These are phyloP conservation scores for Sapajus apella DNA, from an alignment of 2,113 vertebrate genomes.

Conservation along the genomic window DNA sequence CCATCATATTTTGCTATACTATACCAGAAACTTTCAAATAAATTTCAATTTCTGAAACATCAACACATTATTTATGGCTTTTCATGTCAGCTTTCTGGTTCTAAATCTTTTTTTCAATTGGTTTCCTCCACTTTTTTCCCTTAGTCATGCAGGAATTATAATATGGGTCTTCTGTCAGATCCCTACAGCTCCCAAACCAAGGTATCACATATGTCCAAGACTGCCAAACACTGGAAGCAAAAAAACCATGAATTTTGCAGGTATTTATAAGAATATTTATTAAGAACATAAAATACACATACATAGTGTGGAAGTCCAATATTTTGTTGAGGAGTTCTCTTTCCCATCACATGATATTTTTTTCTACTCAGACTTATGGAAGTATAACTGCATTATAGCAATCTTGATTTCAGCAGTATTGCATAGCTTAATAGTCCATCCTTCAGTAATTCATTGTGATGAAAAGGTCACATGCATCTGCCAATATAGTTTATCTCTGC, in stretches of 20 bases:
- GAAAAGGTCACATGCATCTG: not conserved
- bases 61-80: not conserved
- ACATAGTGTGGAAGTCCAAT: not conserved
- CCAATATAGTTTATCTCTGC: not conserved
- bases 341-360: not conserved
- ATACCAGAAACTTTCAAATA: not conserved
- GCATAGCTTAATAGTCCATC: not conserved
- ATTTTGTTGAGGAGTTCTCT: conserved; percentile 21
- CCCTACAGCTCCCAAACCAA: not conserved
- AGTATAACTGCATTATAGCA: conserved; percentile 1
- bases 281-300: not conserved
- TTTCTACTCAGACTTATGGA: not conserved
- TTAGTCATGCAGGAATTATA: not conserved
- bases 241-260: not conserved
- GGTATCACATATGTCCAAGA: rapidly evolving
- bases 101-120: not conserved
- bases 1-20: not conserved
- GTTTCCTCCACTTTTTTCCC: not conserved
- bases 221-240: not conserved
- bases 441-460: not conserved
- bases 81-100: not conserved
- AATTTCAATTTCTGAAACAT: not conserved
- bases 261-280: not conserved
- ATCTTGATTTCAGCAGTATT: not conserved
- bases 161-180: not conserved